These are phyloP conservation scores for Vireo altiloquus DNA, from an alignment of 2,113 vertebrate species.

Conservation along the genomic window DNA sequence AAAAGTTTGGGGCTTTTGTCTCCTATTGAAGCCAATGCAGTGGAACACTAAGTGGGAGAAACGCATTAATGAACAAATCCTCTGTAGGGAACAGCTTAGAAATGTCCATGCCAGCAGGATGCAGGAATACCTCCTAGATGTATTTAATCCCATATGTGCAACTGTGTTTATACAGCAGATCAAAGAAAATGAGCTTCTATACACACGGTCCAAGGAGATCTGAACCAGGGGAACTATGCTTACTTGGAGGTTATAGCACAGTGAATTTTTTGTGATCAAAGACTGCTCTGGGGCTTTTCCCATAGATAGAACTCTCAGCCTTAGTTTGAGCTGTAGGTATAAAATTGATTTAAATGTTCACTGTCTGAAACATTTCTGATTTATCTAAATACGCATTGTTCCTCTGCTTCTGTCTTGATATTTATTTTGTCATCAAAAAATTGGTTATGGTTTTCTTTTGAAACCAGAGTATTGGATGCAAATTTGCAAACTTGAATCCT, in stretches of 20 bases:
- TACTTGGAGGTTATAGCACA: neutral
- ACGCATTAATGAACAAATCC: neutral
- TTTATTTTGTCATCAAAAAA: neutral
- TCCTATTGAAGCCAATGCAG: neutral
- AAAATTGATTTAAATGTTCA: neutral
- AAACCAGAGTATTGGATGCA: neutral
- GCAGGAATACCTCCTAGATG: neutral
- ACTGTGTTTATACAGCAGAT: conserved; percentile 3
- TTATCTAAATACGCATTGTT: neutral
- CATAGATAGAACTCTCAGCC: neutral
- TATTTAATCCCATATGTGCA: neutral
- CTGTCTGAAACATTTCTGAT: neutral
- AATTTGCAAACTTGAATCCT: neutral
- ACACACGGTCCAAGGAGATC: neutral
- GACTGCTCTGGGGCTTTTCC: neutral
- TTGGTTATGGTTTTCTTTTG: neutral
- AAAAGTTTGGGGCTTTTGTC: neutral
- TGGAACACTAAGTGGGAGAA: neutral
- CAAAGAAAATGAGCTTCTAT: neutral
- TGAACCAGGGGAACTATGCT: neutral
- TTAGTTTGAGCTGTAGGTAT: neutral
- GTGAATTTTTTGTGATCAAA: neutral
- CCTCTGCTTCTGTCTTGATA: neutral
- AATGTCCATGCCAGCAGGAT: neutral
- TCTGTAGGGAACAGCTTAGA: neutral